phyloP scores from a whole-genome alignment of 2,888 invertebrate species.

The Cantharis flavilabris region DNA sequence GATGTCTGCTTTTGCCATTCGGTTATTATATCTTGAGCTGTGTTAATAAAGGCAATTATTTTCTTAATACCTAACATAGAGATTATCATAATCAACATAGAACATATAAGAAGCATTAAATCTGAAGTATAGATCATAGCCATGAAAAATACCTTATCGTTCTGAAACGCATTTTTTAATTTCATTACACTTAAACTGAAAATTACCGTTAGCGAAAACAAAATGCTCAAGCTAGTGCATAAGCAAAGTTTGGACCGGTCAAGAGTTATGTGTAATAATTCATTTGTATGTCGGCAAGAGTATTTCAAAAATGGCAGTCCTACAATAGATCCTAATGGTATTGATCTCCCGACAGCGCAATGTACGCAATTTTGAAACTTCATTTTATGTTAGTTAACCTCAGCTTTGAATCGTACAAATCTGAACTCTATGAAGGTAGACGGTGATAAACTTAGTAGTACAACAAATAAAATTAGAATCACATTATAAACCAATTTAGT shows the following conservation, averaged over 20 bases:
- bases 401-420: no score
- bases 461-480: no score
- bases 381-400: background rate
- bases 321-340: background rate
- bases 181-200: background rate
- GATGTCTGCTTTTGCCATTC: background rate
- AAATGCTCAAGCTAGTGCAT: background rate
- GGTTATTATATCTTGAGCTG: background rate
- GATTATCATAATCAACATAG: background rate
- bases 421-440: no score
- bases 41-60: background rate
- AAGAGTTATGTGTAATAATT: background rate
- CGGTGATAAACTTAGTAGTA: no score
- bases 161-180: background rate
- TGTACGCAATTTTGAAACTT: background rate
- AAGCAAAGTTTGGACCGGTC: background rate
- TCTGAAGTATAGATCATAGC: background rate
- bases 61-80: background rate
- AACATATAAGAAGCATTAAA: background rate
- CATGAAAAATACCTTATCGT: background rate
- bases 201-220: background rate
- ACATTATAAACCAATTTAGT: no score
- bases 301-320: background rate
- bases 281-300: background rate
- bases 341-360: background rate